These are phyloP conservation scores for Nothoprocta perdicaria DNA, from an alignment of 2,113 vertebrate species.

Conservation along the genomic window DNA sequence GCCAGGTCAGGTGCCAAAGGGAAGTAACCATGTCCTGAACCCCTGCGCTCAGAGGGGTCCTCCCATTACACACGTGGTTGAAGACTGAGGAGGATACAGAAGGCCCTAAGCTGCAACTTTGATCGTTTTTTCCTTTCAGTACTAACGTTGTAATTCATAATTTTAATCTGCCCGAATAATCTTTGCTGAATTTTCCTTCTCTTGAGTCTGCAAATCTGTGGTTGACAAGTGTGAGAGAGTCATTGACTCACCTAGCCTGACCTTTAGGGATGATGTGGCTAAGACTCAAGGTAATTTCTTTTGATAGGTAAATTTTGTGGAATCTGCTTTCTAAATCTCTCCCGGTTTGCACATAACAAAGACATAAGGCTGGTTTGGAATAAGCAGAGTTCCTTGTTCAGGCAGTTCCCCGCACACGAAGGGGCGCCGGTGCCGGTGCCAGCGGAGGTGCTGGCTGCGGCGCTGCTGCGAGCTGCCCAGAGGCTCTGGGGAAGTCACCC, in stretches of 20 bases:
- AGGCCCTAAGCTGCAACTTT: background rate
- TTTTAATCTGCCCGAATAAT: background rate
- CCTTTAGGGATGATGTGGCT: background rate
- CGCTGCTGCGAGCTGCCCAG: background rate
- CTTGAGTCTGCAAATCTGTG: background rate
- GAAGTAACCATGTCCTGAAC: background rate
- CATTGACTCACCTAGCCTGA: background rate
- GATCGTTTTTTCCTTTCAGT: background rate
- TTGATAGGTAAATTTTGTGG: background rate
- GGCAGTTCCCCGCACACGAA: background rate
- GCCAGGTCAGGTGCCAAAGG: background rate
- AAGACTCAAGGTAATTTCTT: background rate
- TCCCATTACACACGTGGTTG: background rate
- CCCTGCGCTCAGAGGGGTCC: background rate
- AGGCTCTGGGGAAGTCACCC: rapidly evolving
- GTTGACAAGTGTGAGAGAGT: background rate
- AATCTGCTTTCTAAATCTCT: background rate
- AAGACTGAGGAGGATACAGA: background rate
- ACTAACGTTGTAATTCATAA: background rate
- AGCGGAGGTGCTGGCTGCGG: background rate
- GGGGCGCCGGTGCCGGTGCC: background rate
- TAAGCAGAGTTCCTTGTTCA: background rate
- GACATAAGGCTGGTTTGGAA: background rate
- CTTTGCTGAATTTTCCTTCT: background rate
- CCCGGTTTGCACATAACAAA: background rate